Evolutionary conservation across 2,113 vertebrate species (phyloP).

Genomic region (Nycticebus coucang): DNA sequence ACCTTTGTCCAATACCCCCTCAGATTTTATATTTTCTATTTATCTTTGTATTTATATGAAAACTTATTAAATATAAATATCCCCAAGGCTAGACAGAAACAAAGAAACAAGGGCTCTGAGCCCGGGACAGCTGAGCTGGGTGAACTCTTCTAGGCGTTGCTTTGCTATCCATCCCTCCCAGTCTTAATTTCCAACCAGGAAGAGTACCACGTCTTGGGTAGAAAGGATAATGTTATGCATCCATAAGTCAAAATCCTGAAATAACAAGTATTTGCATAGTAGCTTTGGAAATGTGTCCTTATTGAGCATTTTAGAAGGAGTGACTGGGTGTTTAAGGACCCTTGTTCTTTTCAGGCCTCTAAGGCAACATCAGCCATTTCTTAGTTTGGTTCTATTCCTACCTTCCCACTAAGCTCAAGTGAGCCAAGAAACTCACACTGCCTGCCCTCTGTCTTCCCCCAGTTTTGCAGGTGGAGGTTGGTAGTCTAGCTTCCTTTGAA

Average conservation of each 20-base stretch:
- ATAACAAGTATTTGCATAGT: conserved; percentile 28
- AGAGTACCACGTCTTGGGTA: background rate
- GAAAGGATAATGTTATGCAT: conserved; percentile 31
- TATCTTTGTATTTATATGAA: conserved; percentile 88
- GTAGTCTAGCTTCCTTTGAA: conserved; percentile 81
- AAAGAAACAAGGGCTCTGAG: conserved; percentile 60
- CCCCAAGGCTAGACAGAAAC: conserved; percentile 60
- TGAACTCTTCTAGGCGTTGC: background rate
- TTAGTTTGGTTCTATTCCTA: conserved; percentile 58
- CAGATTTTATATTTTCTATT: conserved; percentile 90
- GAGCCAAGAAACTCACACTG: conserved; percentile 28
- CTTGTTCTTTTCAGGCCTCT: conserved; percentile 30
- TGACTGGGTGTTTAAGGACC: background rate
- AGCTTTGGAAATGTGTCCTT: conserved; percentile 24
- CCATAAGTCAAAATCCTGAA: conserved; percentile 43
- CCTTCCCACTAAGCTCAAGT: conserved; percentile 5
- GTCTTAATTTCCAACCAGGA: background rate
- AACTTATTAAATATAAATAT: conserved; percentile 86
- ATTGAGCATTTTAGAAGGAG: conserved; percentile 31
- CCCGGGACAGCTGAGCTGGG: conserved; percentile 1
- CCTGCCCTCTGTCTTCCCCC: background rate
- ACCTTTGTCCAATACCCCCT: conserved; percentile 67
- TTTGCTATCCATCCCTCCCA: background rate
- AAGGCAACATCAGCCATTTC: conserved; percentile 35
- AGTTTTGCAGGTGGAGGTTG: conserved; percentile 66